These are phyloP conservation scores for Chloebia gouldiae DNA, from an alignment of 2,113 vertebrate species.

Conservation along the genomic window DNA sequence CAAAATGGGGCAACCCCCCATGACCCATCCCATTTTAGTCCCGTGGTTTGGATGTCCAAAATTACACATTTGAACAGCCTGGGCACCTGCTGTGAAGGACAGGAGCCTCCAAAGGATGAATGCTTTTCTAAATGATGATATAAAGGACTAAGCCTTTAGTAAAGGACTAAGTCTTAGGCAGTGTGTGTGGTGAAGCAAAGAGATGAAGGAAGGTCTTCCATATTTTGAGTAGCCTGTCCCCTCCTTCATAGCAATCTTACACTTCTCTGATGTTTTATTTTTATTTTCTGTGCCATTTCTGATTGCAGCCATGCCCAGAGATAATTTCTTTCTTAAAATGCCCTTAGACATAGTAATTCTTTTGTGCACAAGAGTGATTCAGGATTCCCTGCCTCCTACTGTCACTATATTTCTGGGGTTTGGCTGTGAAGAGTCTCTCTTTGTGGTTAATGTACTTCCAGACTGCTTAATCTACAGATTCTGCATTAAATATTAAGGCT, in stretches of 20 bases:
- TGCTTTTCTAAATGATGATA: background rate
- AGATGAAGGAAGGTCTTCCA: background rate
- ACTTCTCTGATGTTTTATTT: background rate
- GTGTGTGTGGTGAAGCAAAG: background rate
- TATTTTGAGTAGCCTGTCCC: background rate
- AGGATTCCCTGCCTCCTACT: background rate
- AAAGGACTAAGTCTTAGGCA: background rate
- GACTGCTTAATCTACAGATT: background rate
- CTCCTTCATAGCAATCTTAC: rapidly evolving
- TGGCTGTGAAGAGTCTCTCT: background rate
- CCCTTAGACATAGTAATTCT: background rate
- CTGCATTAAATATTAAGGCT: background rate
- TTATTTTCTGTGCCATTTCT: background rate
- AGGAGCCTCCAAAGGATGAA: background rate
- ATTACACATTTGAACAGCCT: background rate
- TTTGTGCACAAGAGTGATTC: background rate
- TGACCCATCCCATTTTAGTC: background rate
- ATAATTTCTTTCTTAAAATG: background rate
- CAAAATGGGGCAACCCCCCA: background rate
- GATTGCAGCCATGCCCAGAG: background rate
- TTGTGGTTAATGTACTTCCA: background rate
- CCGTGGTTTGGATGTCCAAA: background rate
- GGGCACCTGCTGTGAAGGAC: background rate
- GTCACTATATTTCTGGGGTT: background rate
- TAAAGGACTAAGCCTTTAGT: background rate